Conservation (phyloP, 2,888 invertebrate species). For the Coenonympha arcania region DNA sequence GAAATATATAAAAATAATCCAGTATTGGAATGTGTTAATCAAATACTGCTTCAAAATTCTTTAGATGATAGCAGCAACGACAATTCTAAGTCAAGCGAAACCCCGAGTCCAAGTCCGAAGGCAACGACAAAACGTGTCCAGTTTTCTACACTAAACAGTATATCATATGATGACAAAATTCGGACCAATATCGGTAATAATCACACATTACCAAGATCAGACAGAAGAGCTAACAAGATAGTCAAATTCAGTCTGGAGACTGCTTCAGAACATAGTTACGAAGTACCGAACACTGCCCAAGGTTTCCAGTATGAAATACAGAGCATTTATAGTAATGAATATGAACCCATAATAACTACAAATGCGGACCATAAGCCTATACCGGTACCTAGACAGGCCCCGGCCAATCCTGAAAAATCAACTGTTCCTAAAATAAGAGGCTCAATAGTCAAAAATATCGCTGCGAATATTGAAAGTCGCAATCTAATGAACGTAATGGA, state of each 20-base stretch:
- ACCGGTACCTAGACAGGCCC: constrained; percentile 47
- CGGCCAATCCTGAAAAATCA: constrained; percentile 45
- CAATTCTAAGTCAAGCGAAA: constrained; percentile 64
- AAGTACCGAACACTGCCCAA: constrained; percentile 74
- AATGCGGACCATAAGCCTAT: constrained; percentile 48
- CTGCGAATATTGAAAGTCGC: constrained; percentile 66
- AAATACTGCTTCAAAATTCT: constrained; percentile 84
- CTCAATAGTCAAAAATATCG: constrained; percentile 69
- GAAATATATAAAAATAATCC: constrained; percentile 86
- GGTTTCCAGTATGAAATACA: constrained; percentile 73
- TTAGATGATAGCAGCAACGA: constrained; percentile 74
- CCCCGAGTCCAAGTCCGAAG: constrained; percentile 68
- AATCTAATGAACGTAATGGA: constrained; percentile 66
- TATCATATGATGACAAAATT: constrained; percentile 68
- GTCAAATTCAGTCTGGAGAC: constrained; percentile 71
- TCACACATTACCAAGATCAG: constrained; percentile 57
- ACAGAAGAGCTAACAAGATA: constrained; percentile 69
- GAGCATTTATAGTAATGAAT: constrained; percentile 83
- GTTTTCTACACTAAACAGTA: constrained; percentile 77
- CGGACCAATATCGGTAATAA: constrained; percentile 43
- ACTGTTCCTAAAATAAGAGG: constrained; percentile 63
- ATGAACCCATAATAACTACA: constrained; percentile 79
- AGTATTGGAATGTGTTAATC: constrained; percentile 89
- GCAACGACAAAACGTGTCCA: constrained; percentile 74
- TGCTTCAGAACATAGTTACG: constrained; percentile 75